Percentiles rank a stretch among this genome's conserved stretches.
phyloP scores from a whole-genome alignment of 53 echinoderm and acorn worm genomes.

The Patiria pectinifera region DNA sequence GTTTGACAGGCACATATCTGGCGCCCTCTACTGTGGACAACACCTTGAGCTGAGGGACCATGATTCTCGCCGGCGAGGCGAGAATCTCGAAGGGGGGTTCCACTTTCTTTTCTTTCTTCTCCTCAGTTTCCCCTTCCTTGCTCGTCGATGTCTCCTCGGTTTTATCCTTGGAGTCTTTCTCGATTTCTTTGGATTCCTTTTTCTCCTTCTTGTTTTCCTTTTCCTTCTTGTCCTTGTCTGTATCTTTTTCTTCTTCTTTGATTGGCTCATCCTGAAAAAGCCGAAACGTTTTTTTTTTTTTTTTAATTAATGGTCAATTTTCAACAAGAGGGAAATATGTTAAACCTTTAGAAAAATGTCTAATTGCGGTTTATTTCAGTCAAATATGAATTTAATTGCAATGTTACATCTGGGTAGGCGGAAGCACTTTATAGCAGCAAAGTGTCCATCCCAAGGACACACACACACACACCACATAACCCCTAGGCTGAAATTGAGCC shows the following conservation, averaged over 20 bases:
- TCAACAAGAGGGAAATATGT: too few species aligned
- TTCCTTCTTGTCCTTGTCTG: constrained; percentile 67
- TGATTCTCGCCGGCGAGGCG: constrained; percentile 81
- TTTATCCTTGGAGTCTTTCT: constrained; percentile 48
- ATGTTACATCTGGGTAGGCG: too few species aligned
- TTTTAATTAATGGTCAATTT: too few species aligned
- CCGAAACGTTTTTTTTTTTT: neutral
- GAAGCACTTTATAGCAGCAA: too few species aligned
- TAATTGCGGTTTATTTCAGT: too few species aligned
- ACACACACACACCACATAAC: too few species aligned
- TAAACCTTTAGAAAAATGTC: too few species aligned
- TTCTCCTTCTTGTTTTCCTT: constrained; percentile 55
- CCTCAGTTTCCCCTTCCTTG: constrained; percentile 29
- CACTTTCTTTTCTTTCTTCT: constrained; percentile 55
- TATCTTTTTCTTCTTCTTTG: constrained; percentile 53
- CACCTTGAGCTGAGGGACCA: constrained; percentile 84
- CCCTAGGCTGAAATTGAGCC: too few species aligned
- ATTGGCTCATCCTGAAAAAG: constrained; percentile 25
- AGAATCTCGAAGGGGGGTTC: constrained; percentile 84
- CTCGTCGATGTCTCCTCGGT: constrained; percentile 32
- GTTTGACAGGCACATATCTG: constrained; percentile 79
- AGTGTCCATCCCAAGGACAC: too few species aligned
- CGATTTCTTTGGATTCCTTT: constrained; percentile 30
- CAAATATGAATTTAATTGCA: too few species aligned
- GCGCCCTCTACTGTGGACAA: constrained; percentile 64